Conservation (phyloP, 2,888 invertebrate species). For the Belgica antarctica region DNA sequence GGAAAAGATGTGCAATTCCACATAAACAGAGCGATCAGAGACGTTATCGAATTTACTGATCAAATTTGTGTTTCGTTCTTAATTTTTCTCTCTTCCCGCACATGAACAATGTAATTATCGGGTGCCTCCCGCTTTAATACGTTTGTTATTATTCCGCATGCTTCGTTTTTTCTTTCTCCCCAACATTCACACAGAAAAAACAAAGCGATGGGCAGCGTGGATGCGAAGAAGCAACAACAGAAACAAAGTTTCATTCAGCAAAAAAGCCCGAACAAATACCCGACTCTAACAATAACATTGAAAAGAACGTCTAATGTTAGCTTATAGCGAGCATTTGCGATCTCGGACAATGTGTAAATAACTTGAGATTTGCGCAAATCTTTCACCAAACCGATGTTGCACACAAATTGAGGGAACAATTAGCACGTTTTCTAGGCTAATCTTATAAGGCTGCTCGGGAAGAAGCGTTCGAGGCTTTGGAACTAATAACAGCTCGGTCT, state of each 20-base stretch:
- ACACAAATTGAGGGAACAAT: no score
- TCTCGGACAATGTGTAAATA: conserved; percentile 1
- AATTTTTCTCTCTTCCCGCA: background rate
- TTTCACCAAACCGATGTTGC: no score
- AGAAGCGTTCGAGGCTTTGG: background rate
- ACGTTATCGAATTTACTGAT: background rate
- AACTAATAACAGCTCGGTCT: no score
- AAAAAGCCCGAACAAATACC: background rate
- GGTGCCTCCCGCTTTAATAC: background rate
- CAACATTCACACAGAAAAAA: background rate
- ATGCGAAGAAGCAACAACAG: no score
- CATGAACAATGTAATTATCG: background rate
- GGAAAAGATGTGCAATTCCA: background rate
- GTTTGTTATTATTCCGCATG: background rate
- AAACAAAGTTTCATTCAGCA: conserved; percentile 1
- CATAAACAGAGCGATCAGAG: background rate
- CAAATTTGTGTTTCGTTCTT: background rate
- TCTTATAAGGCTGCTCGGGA: background rate
- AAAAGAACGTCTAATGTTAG: background rate
- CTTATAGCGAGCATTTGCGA: background rate
- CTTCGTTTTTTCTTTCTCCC: background rate
- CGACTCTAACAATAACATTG: conserved; percentile 26
- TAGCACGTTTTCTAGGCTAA: background rate
- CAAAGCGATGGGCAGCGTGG: background rate
- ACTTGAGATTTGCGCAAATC: conserved; percentile 16